A percentile compares a stretch with the other conserved stretches of the same genome.
phyloP scores from a whole-genome alignment of 2,113 vertebrate genomes.

The Haemorhous mexicanus region DNA sequence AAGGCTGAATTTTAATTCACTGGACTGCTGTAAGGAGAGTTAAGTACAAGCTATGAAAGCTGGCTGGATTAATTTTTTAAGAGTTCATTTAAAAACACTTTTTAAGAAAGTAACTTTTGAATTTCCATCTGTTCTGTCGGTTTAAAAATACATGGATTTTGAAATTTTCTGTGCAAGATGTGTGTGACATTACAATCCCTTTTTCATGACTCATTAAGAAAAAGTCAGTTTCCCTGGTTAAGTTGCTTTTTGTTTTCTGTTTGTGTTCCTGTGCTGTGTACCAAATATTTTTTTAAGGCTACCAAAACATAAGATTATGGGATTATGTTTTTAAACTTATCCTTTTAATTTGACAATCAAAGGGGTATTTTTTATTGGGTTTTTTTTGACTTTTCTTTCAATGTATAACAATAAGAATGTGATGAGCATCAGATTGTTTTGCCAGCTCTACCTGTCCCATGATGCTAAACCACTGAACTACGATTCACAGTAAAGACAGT shows the following conservation, averaged over 20 bases:
- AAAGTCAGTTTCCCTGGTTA: neutral
- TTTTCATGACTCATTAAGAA: neutral
- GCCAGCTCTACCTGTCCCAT: neutral
- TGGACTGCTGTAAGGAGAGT: neutral
- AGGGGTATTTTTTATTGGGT: neutral
- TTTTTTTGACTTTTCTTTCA: neutral
- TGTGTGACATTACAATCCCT: neutral
- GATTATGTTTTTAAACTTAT: conserved; percentile 15
- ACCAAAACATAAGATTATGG: neutral
- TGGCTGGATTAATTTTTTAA: neutral
- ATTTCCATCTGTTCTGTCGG: neutral
- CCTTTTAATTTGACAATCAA: conserved; percentile 12
- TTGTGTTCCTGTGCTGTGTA: neutral
- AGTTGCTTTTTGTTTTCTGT: neutral
- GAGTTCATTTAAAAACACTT: neutral
- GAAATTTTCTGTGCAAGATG: neutral
- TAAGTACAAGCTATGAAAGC: neutral
- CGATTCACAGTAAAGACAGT: neutral
- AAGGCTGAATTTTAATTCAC: neutral
- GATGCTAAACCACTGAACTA: neutral
- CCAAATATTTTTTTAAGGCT: neutral
- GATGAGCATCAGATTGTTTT: neutral
- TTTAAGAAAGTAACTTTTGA: neutral
- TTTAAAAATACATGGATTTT: neutral
- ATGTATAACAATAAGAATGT: neutral